Percentiles rank a stretch among this genome's conserved stretches.
Evolutionary conservation across 2,888 invertebrate genomes (phyloP).

Genomic region (Luperina testacea): DNA sequence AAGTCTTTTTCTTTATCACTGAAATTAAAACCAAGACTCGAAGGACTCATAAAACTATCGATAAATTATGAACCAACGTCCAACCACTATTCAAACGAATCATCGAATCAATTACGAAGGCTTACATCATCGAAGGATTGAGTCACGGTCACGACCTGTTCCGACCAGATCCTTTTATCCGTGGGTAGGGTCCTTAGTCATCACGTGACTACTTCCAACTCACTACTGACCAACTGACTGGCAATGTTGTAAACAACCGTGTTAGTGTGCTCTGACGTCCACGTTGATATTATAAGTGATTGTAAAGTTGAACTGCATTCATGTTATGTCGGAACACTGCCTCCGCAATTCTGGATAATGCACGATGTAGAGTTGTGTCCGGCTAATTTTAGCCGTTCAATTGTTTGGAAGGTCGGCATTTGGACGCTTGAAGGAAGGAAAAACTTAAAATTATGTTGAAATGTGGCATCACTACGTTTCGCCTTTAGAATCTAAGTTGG

Average conservation of each 20-base stretch:
- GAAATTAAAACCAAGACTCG: not conserved
- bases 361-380: constrained; percentile 39
- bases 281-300: constrained; percentile 67
- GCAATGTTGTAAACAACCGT: constrained; percentile 77
- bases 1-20: not conserved
- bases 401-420: not conserved
- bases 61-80: constrained; percentile 55
- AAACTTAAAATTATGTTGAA: not conserved
- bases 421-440: not conserved
- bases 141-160: constrained; percentile 85
- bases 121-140: constrained; percentile 88
- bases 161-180: constrained; percentile 79
- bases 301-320: constrained; percentile 64
- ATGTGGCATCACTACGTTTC: not conserved
- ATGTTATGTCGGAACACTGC: constrained; percentile 50
- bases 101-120: constrained; percentile 84
- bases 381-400: not conserved
- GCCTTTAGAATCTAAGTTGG: not conserved
- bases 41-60: constrained; percentile 64
- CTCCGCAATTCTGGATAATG: constrained; percentile 66
- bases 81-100: constrained; percentile 80
- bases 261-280: constrained; percentile 72
- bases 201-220: constrained; percentile 75
- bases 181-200: constrained; percentile 87
- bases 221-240: constrained; percentile 83